Base-by-base conservation (phyloP, 2,888 invertebrate species). In the Drymonia ruficornis region DNA sequence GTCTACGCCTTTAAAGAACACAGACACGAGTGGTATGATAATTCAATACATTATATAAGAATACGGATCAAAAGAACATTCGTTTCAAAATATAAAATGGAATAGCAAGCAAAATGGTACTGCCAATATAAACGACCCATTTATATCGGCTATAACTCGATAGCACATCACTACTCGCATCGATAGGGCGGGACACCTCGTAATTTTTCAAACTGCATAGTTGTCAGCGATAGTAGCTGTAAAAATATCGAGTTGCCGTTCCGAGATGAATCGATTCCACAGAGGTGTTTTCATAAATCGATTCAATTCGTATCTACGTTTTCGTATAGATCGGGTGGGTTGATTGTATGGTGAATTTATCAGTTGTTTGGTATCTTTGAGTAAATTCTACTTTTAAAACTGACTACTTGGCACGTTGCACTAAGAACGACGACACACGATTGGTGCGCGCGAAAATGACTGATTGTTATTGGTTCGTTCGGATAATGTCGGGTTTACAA, bases 141-240 rank as follows among this genome's bases (percentile, higher is more conserved):
- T 13, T 36, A 36, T 36, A n/a, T n/a, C 7, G n/a, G n/a, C 9
- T 31, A 13, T 36, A 36, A 36, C 36, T 36, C 36, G 36, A 49
- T 19, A 29, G 46, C 55, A 16, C 71, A 11, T 52, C 65, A 49
- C 65, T 65, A 65, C 52, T 54, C 49, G 56, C 65, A 63, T 66
- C 61, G 67, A 65, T 58, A 67, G 52, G 60, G 54, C 55, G 52
- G 59, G 61, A 64, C 65, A 66, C 65, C 69, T 70, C 56, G 71
- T 75, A 76, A 74, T 74, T 63, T 70, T 66, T 70, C 67, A 69
- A 60, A 69, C 63, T 69, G 59, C 56, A 44, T 55, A 61, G 54
- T 69, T 69, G 67, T 63, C 72, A 61, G 52, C 50, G 19, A 59
- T 56, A 53, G 54, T 61, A 55, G 56, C 52, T 58, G 57, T 65